These are phyloP conservation scores for Dolichallabes microphthalmus DNA, from an alignment of 2,113 vertebrate genomes.

Conservation along the genomic window DNA sequence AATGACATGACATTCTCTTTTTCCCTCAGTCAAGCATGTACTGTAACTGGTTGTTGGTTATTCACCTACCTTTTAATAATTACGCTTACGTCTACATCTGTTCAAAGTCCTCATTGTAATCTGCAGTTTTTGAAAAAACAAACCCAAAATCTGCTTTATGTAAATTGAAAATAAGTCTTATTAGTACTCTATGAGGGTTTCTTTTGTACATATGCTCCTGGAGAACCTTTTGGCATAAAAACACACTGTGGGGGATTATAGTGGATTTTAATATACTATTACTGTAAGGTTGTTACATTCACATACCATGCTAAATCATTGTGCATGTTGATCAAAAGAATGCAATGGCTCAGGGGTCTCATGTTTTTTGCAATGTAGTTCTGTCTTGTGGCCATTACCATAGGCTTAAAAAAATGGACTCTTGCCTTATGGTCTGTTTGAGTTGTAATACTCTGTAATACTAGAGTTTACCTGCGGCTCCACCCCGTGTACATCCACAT, in stretches of 20 bases:
- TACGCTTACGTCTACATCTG: not conserved
- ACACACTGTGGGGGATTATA: not conserved
- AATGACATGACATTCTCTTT: not conserved
- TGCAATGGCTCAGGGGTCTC: not conserved
- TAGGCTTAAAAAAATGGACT: not conserved
- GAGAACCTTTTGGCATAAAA: not conserved
- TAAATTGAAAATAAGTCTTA: not conserved
- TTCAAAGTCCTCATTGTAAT: not conserved
- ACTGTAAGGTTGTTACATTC: not conserved
- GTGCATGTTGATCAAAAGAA: not conserved
- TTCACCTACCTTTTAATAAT: not conserved
- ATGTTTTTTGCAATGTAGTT: not conserved
- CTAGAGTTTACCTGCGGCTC: too few relatives aligned
- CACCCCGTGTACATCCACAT: too few relatives aligned
- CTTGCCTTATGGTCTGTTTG: not conserved
- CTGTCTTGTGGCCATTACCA: not conserved
- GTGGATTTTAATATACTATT: not conserved
- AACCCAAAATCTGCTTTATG: not conserved
- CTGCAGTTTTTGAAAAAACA: not conserved
- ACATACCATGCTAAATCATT: conserved; percentile 4
- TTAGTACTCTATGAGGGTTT: not conserved
- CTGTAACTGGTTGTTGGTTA: not conserved
- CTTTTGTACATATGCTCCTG: not conserved
- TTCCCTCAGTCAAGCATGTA: not conserved
- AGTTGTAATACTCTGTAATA: not conserved